A percentile compares a stretch with the other conserved stretches of the same genome.
Evolutionary conservation across 2,888 invertebrate genomes (phyloP).

Genomic region (Bursaphelenchus okinawaensis): DNA sequence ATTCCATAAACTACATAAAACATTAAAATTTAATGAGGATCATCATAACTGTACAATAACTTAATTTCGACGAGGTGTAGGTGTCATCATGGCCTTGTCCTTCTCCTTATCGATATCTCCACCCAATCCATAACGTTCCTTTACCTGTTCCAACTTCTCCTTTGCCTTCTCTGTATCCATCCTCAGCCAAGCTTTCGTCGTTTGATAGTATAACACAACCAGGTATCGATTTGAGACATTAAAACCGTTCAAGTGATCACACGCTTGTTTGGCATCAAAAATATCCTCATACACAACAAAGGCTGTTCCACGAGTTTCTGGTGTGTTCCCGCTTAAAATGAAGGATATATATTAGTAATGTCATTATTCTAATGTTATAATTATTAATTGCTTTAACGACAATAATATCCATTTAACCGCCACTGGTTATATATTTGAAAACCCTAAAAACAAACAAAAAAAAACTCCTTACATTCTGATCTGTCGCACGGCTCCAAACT

Average conservation of each 20-base stretch:
- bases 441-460: conserved; percentile 8
- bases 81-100: conserved; percentile 37
- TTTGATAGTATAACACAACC: conserved; percentile 94
- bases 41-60: background rate
- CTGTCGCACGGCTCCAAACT: conserved; percentile 97
- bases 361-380: background rate
- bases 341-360: background rate
- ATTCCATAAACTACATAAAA: too few relatives aligned
- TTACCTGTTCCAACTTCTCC: conserved; percentile 62
- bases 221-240: conserved; percentile 97
- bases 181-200: conserved; percentile 61
- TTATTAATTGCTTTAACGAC: background rate
- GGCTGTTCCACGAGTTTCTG: conserved; percentile 94
- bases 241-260: conserved; percentile 98
- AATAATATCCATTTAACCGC: background rate
- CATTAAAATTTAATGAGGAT: background rate
- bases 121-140: conserved; percentile 61
- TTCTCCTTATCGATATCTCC: conserved; percentile 57
- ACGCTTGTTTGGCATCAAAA: conserved; percentile 99
- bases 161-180: conserved; percentile 62
- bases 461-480: conserved; percentile 78
- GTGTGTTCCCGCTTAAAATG: conserved; percentile 77
- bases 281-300: conserved; percentile 99
- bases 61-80: conserved; percentile 16
- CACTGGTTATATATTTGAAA: background rate